These are phyloP conservation scores for Sylvia atricapilla DNA, from an alignment of 2,113 vertebrate genomes.

Conservation along the genomic window DNA sequence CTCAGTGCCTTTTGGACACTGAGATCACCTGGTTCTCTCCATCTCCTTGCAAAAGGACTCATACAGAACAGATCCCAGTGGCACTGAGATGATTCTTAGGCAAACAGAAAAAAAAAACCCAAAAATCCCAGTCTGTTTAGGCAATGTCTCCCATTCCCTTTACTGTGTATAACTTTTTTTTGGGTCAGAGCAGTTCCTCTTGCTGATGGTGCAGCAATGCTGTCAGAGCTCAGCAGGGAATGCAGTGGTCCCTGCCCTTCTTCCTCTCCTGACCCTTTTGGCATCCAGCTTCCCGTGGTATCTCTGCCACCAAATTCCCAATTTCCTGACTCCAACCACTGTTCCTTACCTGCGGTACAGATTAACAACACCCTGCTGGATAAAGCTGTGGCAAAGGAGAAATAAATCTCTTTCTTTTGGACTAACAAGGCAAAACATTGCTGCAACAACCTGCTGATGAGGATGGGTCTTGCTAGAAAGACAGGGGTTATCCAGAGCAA, in stretches of 20 bases:
- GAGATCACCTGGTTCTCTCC: neutral
- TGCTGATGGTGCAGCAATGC: neutral
- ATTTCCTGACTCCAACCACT: accelerated
- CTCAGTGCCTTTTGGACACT: neutral
- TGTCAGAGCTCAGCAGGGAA: neutral
- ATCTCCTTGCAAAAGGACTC: neutral
- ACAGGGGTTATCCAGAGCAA: neutral
- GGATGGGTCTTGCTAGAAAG: neutral
- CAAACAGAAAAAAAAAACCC: neutral
- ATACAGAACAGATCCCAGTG: neutral
- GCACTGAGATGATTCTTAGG: neutral
- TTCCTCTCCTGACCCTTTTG: neutral
- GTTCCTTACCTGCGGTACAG: neutral
- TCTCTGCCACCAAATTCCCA: neutral
- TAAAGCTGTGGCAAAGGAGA: neutral
- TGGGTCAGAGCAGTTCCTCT: neutral
- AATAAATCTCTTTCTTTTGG: neutral
- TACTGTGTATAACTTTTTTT: neutral
- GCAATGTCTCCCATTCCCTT: neutral
- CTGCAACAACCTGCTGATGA: neutral
- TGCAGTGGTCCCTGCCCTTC: neutral
- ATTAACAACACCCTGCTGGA: neutral
- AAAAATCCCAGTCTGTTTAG: neutral
- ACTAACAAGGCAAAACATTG: accelerated
- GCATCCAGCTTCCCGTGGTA: neutral